Evolutionary conservation across 2,888 invertebrate species (phyloP), one percentile per base, ranked within the genome.

Genomic region (Oxyscelio sp.): DNA sequence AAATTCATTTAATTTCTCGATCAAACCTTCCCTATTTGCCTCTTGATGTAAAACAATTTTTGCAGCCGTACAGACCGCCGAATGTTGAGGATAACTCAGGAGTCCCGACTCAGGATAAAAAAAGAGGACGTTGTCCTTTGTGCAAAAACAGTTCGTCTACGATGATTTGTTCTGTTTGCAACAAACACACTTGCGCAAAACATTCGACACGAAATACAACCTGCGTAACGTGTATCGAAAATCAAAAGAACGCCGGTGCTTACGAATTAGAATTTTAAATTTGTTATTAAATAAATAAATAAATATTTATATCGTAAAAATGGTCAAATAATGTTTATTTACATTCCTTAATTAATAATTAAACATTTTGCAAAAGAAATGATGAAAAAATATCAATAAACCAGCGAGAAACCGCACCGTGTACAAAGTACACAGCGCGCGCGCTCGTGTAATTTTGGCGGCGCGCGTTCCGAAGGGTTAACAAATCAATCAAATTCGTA

Each of bases 21-120:
- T 77, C 83, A 77, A 82, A 77, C 54, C 52, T 87, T 38, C 71
- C 71, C 48, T 61, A 68, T 70, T 81, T 87, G 61, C 84, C 86
- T 1, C 66, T 61, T 45, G 86, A 88, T 75, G 77, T 85, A 50
- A 61, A 61, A 22, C 38, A 34, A 15, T 50, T 73, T 40, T 52
- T 73, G 15, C 59, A 48, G n/a, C n/a, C 17, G 19, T 73, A 61
- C 40, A 22, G 50, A 13, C 50, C 22, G 21, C 38, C 38, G 9
- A 38, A 34, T 13, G 48, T 61, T 0, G 61, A 61, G 15, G 73
- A 61, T 8, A 59, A 70, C 58, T 52, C 52, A 52, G 24, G 52
- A 52, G 54, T 54, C 27, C 54, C 56, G 34, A 9, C 40, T 24
- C 38, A 61, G 40, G 48, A 38, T 38, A 22, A 50, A 61, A 73